Evolutionary conservation across 2,797 vertebrate species (phyloP).

Genomic region (Botia kubotai): DNA sequence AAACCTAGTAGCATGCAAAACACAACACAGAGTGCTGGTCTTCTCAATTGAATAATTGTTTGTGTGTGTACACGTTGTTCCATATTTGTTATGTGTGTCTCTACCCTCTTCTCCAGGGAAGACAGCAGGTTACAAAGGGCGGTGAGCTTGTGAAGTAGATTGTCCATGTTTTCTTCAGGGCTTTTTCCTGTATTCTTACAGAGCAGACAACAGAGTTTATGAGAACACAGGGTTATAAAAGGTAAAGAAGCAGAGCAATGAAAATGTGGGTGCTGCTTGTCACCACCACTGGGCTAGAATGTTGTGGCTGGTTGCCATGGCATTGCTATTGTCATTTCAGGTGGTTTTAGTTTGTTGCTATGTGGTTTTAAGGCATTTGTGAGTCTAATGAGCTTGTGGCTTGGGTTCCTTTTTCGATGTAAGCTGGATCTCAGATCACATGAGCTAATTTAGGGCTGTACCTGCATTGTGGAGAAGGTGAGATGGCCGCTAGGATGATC

Average conservation of each 20-base stretch:
- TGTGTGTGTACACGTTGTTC: not conserved
- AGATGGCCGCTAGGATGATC: slow-evolving; percentile 77
- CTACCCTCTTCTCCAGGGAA: slow-evolving; percentile 85
- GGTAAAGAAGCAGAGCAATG: not conserved
- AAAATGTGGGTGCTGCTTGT: not conserved
- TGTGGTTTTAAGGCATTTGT: not conserved
- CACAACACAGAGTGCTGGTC: not conserved
- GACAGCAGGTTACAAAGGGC: slow-evolving; percentile 83
- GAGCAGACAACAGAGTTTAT: slow-evolving; percentile 8
- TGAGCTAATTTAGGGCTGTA: slow-evolving; percentile 42
- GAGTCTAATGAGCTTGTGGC: not conserved
- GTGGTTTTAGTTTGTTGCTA: not conserved
- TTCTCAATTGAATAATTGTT: not conserved
- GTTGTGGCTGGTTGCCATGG: not conserved
- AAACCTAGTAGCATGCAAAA: too few relatives aligned
- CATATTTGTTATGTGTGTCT: slow-evolving; percentile 5
- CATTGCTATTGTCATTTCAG: not conserved
- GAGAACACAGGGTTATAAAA: not conserved
- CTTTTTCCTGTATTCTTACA: slow-evolving; percentile 65
- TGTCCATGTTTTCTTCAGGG: slow-evolving; percentile 81
- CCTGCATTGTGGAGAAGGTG: slow-evolving; percentile 73
- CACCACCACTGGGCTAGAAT: too few relatives aligned
- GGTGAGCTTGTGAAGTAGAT: slow-evolving; percentile 83
- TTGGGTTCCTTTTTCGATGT: not conserved
- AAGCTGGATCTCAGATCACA: not conserved